phyloP scores from a whole-genome alignment of 2,797 vertebrate genomes.

The Cirrhinus molitorella region DNA sequence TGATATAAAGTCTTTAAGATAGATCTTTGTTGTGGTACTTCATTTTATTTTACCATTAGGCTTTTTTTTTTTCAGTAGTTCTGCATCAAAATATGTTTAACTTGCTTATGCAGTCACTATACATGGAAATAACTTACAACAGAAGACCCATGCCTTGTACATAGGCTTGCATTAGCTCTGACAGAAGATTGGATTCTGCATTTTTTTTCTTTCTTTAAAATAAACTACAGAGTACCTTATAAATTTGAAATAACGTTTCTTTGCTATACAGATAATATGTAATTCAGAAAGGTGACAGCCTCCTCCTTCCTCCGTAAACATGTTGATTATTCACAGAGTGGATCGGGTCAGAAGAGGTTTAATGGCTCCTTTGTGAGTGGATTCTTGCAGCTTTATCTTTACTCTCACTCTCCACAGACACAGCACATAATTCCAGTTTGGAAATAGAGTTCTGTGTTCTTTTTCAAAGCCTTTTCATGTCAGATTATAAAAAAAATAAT shows the following conservation, averaged over 20 bases:
- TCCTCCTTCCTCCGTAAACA: constrained; percentile 58
- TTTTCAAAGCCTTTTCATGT: constrained; percentile 48
- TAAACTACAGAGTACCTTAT: constrained; percentile 41
- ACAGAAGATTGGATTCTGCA: constrained; percentile 51
- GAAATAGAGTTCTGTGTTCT: constrained; percentile 47
- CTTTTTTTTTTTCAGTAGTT: not conserved
- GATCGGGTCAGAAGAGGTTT: constrained; percentile 54
- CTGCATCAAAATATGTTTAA: not conserved
- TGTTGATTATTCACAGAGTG: constrained; percentile 49
- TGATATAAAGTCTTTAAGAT: not conserved
- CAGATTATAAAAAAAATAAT: constrained; percentile 34
- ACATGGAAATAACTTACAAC: not conserved
- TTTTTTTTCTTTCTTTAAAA: constrained; percentile 40
- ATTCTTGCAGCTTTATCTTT: constrained; percentile 50
- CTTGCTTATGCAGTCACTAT: not conserved
- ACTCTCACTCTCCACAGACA: constrained; percentile 43
- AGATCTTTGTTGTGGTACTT: not conserved
- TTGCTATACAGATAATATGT: constrained; percentile 57
- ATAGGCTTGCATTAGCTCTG: constrained; percentile 25
- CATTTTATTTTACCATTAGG: too few species aligned
- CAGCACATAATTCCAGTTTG: constrained; percentile 42
- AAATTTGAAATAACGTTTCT: constrained; percentile 58
- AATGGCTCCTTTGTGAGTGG: constrained; percentile 56
- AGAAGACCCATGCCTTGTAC: constrained; percentile 17
- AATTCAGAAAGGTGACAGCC: constrained; percentile 57